Conservation (phyloP, 2,113 vertebrate species). For the Dipodomys spectabilis region DNA sequence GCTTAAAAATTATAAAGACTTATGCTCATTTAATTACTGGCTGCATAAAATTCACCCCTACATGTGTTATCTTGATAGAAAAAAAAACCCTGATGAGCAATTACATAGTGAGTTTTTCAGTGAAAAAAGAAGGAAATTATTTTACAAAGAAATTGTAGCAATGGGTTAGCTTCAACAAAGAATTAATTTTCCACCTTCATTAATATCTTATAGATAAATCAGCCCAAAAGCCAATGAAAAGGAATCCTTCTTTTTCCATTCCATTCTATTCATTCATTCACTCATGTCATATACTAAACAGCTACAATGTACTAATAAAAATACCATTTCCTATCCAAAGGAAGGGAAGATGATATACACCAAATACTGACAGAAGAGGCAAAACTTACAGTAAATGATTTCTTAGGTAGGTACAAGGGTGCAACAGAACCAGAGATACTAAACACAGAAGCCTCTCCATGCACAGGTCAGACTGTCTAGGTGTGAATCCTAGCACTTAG, state of each 20-base stretch:
- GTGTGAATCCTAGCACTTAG: neutral
- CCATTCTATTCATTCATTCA: neutral
- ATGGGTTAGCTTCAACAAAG: constrained; percentile 67
- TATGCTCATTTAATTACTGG: constrained; percentile 78
- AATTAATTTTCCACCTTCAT: constrained; percentile 63
- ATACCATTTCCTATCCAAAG: neutral
- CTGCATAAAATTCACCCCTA: constrained; percentile 78
- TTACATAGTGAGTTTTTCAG: constrained; percentile 58
- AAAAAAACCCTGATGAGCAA: constrained; percentile 78
- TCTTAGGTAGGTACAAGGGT: neutral
- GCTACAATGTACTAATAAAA: neutral
- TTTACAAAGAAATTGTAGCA: constrained; percentile 61
- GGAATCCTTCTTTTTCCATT: constrained; percentile 27
- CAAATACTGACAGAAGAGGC: neutral
- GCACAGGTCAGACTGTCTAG: neutral
- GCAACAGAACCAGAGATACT: neutral
- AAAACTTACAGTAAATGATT: neutral
- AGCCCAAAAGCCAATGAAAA: constrained; percentile 59
- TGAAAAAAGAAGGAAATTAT: constrained; percentile 63
- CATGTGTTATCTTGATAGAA: constrained; percentile 57
- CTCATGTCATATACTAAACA: neutral
- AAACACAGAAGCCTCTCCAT: neutral
- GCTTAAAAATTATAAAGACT: constrained; percentile 80
- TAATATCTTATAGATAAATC: constrained; percentile 56
- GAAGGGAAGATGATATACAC: constrained; percentile 6